phyloP scores from a whole-genome alignment of 2,797 vertebrate genomes.

The Linurgus olivaceus region DNA sequence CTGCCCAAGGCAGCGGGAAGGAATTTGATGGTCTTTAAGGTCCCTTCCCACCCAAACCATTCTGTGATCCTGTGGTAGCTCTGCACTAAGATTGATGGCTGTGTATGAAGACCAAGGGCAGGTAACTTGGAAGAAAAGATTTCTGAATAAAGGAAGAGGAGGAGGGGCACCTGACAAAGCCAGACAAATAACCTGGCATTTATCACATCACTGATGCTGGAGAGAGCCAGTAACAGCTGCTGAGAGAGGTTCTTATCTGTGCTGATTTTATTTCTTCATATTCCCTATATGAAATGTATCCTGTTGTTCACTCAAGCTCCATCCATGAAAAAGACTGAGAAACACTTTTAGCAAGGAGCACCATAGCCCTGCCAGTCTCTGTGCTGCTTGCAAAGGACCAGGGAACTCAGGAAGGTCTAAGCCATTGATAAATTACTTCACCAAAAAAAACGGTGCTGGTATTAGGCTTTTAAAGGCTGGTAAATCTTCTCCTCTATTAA shows the following conservation, averaged over 20 bases:
- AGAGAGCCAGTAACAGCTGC: neutral
- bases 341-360: neutral
- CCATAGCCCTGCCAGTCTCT: neutral
- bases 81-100: neutral
- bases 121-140: neutral
- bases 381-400: neutral
- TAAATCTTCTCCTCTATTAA: constrained; percentile 79
- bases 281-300: neutral
- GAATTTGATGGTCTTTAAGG: neutral
- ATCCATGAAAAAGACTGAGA: neutral
- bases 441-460: constrained; percentile 17
- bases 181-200: neutral
- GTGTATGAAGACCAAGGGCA: neutral
- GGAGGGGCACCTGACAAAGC: neutral
- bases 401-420: constrained; percentile 4
- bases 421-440: constrained; percentile 64
- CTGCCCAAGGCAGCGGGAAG: neutral
- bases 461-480: constrained; percentile 77
- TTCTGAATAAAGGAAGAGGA: neutral
- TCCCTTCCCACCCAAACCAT: neutral
- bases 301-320: neutral
- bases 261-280: neutral
- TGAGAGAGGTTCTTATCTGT: neutral
- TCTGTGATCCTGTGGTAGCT: neutral
- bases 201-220: neutral